Percentiles rank a stretch among this genome's conserved stretches.
Evolutionary conservation across 2,888 invertebrate species (phyloP).

Genomic region (Criorhina ranunculi): DNA sequence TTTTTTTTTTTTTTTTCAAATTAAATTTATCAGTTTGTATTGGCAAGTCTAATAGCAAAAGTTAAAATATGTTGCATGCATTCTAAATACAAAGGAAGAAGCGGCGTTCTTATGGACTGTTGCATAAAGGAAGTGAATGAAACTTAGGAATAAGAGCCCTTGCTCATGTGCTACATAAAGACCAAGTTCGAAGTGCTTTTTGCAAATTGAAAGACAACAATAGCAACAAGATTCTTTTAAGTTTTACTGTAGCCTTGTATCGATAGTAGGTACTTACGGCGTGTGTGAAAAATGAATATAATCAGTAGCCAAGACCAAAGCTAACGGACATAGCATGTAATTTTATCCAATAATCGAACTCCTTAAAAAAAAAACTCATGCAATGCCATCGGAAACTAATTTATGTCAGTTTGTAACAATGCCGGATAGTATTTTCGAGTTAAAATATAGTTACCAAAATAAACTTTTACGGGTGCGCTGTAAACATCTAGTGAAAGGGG

Average conservation of each 20-base stretch:
- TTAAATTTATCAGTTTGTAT: slow-evolving; percentile 33
- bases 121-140: slow-evolving; percentile 54
- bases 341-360: slow-evolving; percentile 14
- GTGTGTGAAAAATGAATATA: slow-evolving; percentile 10
- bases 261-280: slow-evolving; percentile 15
- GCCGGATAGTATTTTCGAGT: slow-evolving; percentile 58
- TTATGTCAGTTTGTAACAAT: slow-evolving; percentile 58
- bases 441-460: slow-evolving; percentile 50
- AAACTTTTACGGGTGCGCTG: slow-evolving; percentile 57
- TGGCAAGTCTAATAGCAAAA: slow-evolving; percentile 28
- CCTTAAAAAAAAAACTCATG: slow-evolving; percentile 30
- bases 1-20: slow-evolving; percentile 32
- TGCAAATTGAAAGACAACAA: slow-evolving; percentile 44
- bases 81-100: slow-evolving; percentile 23
- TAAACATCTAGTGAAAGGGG: slow-evolving; percentile 57
- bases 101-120: slow-evolving; percentile 57
- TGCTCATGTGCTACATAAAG: slow-evolving; percentile 18
- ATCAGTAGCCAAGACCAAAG: background rate
- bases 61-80: background rate
- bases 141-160: slow-evolving; percentile 51
- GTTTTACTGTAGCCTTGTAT: slow-evolving; percentile 22
- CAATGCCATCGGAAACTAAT: slow-evolving; percentile 46
- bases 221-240: slow-evolving; percentile 28
- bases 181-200: slow-evolving; percentile 28
- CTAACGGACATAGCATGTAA: slow-evolving; percentile 40